Percentiles rank a stretch among this genome's conserved stretches.
These are phyloP conservation scores for Betta splendens DNA, from an alignment of 2,797 vertebrate species.

Conservation along the genomic window DNA sequence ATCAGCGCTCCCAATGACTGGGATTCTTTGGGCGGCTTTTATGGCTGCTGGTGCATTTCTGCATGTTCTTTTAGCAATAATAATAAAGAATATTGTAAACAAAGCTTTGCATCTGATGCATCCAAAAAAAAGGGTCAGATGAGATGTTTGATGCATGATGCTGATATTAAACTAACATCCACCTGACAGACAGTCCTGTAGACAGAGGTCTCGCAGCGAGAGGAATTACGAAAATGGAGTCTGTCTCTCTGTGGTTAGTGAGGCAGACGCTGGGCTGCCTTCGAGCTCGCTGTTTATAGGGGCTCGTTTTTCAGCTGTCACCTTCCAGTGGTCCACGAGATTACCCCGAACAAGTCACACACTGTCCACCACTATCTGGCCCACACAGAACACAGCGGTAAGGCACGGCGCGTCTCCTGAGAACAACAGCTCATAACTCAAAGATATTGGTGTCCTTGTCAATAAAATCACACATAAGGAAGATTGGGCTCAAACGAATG, in stretches of 20 bases:
- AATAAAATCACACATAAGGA: slow-evolving; percentile 72
- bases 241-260: slow-evolving; percentile 32
- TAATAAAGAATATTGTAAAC: slow-evolving; percentile 18
- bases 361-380: slow-evolving; percentile 61
- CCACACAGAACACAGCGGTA: slow-evolving; percentile 58
- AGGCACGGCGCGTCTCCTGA: slow-evolving; percentile 45
- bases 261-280: slow-evolving; percentile 45
- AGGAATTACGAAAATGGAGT: slow-evolving; percentile 1
- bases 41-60: too few species aligned
- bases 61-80: slow-evolving; percentile 17
- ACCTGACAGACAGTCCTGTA: background rate
- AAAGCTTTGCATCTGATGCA: slow-evolving; percentile 26
- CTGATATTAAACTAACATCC: slow-evolving; percentile 7
- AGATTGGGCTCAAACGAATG: slow-evolving; percentile 69
- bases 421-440: slow-evolving; percentile 72
- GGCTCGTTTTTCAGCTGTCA: slow-evolving; percentile 75
- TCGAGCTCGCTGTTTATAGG: slow-evolving; percentile 50
- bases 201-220: background rate
- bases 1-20: slow-evolving; percentile 24
- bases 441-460: slow-evolving; percentile 68
- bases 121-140: slow-evolving; percentile 28
- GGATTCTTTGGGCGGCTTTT: too few species aligned
- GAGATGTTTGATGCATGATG: slow-evolving; percentile 19
- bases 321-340: slow-evolving; percentile 61
- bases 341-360: slow-evolving; percentile 63